Percentiles rank a stretch among this genome's conserved stretches.
phyloP scores from a whole-genome alignment of 2,113 vertebrate species.

The Chelonoidis abingdonii region DNA sequence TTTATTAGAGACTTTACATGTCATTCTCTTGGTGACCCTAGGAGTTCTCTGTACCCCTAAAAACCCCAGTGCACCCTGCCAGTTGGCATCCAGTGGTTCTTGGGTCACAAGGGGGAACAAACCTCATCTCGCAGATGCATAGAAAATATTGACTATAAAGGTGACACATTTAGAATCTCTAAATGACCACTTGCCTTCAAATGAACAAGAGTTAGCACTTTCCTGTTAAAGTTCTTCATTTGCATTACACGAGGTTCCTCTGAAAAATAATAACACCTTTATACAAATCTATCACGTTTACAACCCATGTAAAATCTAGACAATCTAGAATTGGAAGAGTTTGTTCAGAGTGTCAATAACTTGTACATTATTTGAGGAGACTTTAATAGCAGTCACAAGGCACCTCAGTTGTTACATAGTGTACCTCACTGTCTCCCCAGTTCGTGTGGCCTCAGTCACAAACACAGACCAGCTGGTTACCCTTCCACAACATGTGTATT shows the following conservation, averaged over 20 bases:
- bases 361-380: not conserved
- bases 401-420: not conserved
- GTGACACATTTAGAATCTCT: not conserved
- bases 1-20: not conserved
- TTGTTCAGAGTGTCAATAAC: not conserved
- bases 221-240: not conserved
- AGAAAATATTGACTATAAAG: not conserved
- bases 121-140: not conserved
- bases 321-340: too few species aligned
- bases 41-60: not conserved
- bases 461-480: too few species aligned
- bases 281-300: not conserved
- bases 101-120: not conserved
- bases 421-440: not conserved
- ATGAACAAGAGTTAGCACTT: not conserved
- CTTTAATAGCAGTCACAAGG: not conserved
- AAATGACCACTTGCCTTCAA: not conserved
- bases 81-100: not conserved
- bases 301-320: too few species aligned
- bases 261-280: not conserved
- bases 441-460: too few species aligned
- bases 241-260: not conserved
- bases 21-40: not conserved
- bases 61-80: not conserved
- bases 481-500: too few species aligned